Evolutionary conservation across 2,888 invertebrate species (phyloP), one percentile per base, ranked within the genome.

Genomic region (Spicauda simplicius): DNA sequence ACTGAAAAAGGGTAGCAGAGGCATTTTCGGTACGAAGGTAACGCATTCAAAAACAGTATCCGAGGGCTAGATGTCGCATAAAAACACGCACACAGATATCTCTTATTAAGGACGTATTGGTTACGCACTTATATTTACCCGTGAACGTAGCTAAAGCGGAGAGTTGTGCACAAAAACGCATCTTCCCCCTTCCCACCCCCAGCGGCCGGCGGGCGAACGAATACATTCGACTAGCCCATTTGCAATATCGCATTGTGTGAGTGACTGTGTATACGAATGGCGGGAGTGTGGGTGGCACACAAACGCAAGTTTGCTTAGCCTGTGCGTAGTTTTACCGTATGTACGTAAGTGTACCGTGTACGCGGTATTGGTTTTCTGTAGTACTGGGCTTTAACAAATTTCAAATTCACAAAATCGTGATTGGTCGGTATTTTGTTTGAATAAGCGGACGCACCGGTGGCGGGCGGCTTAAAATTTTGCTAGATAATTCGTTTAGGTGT

Each of bases 211-310:
- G 85, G 88, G 85, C 83, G 88, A 89, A 88, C 88, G 90, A 91
- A 90, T 91, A 90, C 92, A 91, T 91, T 91, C 90, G 91, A 91
- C 88, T 91, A 91, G 93, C 90, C 91, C 89, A 92, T 92, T 91
- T 90, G 91, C 90, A 89, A 90, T 88, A 87, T 89, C 82, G 80
- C 88, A 88, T 90, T 90, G 92, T 92, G 92, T 91, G 91, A 79
- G 91, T 91, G 85, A 79, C 76, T 81, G 83, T 86, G 83, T 78
- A 74, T 74, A 79, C 75, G 72, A 61, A 68, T 50, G 71, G 55
- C 61, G 67, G 66, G 68, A 64, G 73, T 64, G 70, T 69, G 85
- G 80, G 84, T 80, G 82, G 19, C 85, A 83, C 87, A 84, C 88
- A 80, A 76, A 70, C 77, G 73, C 70, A 72, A 77, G 82, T 83